Evolutionary conservation across 2,797 vertebrate species (phyloP).

Genomic region (Garrulus glandarius): DNA sequence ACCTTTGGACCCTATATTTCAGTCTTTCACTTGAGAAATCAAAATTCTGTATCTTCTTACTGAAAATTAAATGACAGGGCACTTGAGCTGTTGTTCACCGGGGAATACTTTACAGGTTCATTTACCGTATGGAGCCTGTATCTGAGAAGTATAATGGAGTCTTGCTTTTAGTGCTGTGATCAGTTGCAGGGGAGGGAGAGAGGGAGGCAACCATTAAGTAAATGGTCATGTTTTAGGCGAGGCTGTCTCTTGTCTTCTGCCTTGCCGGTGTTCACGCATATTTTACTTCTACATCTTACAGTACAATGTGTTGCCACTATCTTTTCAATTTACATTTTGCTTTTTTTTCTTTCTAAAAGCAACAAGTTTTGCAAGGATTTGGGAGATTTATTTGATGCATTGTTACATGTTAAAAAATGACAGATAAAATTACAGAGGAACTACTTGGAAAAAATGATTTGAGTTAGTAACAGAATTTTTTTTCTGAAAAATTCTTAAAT

Average conservation of each 20-base stretch:
- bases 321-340: not conserved
- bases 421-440: not conserved
- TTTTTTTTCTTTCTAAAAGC: not conserved
- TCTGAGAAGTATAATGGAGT: not conserved
- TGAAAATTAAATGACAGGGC: not conserved
- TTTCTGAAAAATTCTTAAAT: not conserved
- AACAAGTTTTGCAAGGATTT: not conserved
- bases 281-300: not conserved
- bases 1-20: not conserved
- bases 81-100: not conserved
- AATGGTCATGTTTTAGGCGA: not conserved
- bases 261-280: not conserved
- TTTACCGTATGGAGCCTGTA: not conserved
- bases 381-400: not conserved
- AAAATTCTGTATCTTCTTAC: not conserved
- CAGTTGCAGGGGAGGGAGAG: not conserved
- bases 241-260: not conserved
- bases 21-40: not conserved
- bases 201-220: constrained; percentile 16
- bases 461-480: not conserved
- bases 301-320: not conserved
- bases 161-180: not conserved
- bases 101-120: not conserved
- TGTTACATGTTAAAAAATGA: not conserved
- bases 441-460: not conserved